These are phyloP conservation scores for Troides oblongomaculatus DNA, from an alignment of 2,888 invertebrate species.

Conservation along the genomic window DNA sequence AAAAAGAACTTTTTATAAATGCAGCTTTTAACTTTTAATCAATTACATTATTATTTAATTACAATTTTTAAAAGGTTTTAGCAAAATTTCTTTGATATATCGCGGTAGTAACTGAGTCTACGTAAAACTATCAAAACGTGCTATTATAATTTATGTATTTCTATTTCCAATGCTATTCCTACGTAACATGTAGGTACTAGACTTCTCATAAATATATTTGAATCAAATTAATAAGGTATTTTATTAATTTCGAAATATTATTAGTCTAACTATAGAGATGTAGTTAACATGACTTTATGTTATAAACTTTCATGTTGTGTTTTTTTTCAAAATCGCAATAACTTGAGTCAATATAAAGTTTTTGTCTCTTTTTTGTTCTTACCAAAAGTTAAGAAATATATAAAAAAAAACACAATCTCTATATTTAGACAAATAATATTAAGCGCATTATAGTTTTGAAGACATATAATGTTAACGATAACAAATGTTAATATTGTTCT, in stretches of 20 bases:
- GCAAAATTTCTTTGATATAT: conserved; percentile 11
- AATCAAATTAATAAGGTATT: conserved; percentile 22
- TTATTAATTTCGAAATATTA: conserved; percentile 20
- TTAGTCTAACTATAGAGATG: conserved; percentile 22
- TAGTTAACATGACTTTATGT: background rate
- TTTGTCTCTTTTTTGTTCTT: background rate
- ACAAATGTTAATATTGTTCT: conserved; percentile 10
- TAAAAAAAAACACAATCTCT: conserved; percentile 3
- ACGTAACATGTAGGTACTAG: conserved; percentile 26
- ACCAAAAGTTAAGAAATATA: background rate
- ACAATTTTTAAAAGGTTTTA: conserved; percentile 9
- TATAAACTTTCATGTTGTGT: background rate
- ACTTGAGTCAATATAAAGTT: background rate
- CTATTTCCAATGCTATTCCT: conserved; percentile 26
- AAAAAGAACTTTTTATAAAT: conserved; percentile 16
- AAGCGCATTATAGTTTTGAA: conserved; percentile 27
- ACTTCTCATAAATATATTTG: conserved; percentile 20
- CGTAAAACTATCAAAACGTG: conserved; percentile 29
- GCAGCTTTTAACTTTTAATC: background rate
- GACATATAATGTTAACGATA: conserved; percentile 29
- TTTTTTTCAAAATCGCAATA: background rate
- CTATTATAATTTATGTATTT: conserved; percentile 15
- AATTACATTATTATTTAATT: conserved; percentile 13
- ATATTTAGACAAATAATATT: conserved; percentile 23
- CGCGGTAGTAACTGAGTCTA: conserved; percentile 20